Conservation (phyloP, 2,797 vertebrate genomes). For the Rhincodon typus region DNA sequence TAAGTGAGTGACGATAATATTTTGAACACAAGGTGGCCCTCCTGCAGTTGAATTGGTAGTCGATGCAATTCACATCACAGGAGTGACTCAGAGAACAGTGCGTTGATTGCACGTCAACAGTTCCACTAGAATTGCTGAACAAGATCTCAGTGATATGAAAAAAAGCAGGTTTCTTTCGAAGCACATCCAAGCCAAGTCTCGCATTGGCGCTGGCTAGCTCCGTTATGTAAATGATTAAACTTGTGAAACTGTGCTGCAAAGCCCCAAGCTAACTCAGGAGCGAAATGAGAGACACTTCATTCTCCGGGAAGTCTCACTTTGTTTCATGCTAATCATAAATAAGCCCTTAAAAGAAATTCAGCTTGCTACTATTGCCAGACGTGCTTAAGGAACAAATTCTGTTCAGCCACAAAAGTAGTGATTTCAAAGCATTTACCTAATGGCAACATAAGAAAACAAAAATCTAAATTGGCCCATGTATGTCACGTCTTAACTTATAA, state of each 20-base stretch:
- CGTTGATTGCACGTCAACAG: not conserved
- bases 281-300: not conserved
- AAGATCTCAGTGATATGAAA: not conserved
- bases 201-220: not conserved
- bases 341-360: not conserved
- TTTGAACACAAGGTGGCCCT: slow-evolving; percentile 25
- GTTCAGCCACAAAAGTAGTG: not conserved
- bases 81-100: not conserved
- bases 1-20: slow-evolving; percentile 21
- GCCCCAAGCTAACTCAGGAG: not conserved
- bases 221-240: not conserved
- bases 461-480: not conserved
- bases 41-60: not conserved
- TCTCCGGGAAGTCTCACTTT: not conserved
- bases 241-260: not conserved
- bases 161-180: not conserved
- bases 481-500: not conserved
- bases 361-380: not conserved
- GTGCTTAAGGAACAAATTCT: not conserved
- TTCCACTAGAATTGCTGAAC: not conserved
- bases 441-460: not conserved
- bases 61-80: not conserved
- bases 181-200: not conserved
- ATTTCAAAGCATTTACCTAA: not conserved
- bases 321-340: not conserved